Percentiles rank a stretch among this genome's conserved stretches.
These are phyloP conservation scores for Eueremaeus valkanovi DNA, from an alignment of 2,888 invertebrate species.

Conservation along the genomic window DNA sequence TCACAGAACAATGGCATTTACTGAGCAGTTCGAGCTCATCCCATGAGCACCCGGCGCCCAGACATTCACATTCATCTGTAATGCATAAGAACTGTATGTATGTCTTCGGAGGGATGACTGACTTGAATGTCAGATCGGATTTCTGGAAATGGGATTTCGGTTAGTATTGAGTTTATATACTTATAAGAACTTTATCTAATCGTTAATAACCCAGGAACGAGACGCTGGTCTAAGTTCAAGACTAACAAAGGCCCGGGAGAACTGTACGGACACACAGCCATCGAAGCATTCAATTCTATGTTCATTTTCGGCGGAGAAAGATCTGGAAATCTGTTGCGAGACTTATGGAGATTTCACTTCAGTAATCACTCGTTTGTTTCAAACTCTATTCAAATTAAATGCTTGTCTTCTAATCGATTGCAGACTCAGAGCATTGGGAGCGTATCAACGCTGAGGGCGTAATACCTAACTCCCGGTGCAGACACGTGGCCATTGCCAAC, in stretches of 20 bases:
- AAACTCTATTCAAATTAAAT: no score
- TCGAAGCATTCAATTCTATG: conserved; percentile 70
- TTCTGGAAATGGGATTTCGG: conserved; percentile 75
- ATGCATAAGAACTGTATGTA: conserved; percentile 73
- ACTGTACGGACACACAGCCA: conserved; percentile 72
- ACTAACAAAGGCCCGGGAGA: conserved; percentile 61
- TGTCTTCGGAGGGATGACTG: conserved; percentile 83
- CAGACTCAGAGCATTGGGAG: conserved; percentile 72
- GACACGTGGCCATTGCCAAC: conserved; percentile 48
- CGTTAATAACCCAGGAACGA: conserved; percentile 49
- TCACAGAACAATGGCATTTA: conserved; percentile 46
- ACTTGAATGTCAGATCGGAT: conserved; percentile 70
- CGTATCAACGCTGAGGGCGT: conserved; percentile 55
- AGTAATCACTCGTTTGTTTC: conserved; percentile 56
- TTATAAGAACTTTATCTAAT: neutral
- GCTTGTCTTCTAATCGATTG: conserved; percentile 45
- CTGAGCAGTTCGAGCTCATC: conserved; percentile 26
- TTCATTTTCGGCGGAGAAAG: conserved; percentile 75
- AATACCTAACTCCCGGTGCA: conserved; percentile 48
- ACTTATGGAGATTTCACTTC: conserved; percentile 78
- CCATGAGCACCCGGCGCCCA: conserved; percentile 59
- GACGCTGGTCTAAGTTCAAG: conserved; percentile 48
- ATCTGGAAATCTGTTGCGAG: conserved; percentile 64
- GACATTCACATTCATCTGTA: conserved; percentile 80
- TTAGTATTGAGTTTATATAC: conserved; percentile 49